Base-by-base conservation (phyloP, 2,113 vertebrate species). In the Sinocyclocheilus grahami region DNA sequence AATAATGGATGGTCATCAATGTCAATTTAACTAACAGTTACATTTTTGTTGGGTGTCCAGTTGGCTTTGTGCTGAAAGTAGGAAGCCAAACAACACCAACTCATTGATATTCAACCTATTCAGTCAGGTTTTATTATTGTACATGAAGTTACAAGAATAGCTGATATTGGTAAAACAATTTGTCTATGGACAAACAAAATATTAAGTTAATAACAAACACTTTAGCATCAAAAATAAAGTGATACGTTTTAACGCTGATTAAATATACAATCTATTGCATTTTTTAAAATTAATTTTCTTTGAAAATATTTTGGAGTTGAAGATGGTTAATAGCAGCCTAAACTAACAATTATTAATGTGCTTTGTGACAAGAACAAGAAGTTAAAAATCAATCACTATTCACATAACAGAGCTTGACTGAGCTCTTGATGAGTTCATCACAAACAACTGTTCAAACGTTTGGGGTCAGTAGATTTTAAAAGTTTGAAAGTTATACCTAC, bases 1-100 rank as follows among this genome's bases (percentile, higher is more conserved):
- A 83, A 55, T 51, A 82, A 71, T 60, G 51, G 11, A 86, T 82
- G 71, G 42, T 85, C 82, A 85, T 14, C 2, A 58, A 62, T 22
- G 24, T 71, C 30, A 51, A 18, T 46, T 63, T 65, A 83, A 58
- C 55, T 22, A 72, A 72, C 69, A 72, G 69, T 71, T 2, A 72
- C 9, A 12, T 22, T 72, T 72, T 42, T 72, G 69, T 39, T 72
- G 8, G 69, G 30, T 72, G 69, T 39, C 33, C 16, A 72, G 33
- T 39, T 22, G 69, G 69, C 33, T 39, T 20, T 39, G 33, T 39
- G 18, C 33, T 71, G 18, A 71, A 42, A 42, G 42, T 42, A 46
- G 42, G 8, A 71, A 71, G 9, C 33, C 69, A 39, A 71, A 39
- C 69, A 71, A 71, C 55, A 39, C 39, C 9, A 69, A 24, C 14